These are phyloP conservation scores for Embidobia sp. DNA, from an alignment of 2,888 invertebrate species.

Conservation along the genomic window DNA sequence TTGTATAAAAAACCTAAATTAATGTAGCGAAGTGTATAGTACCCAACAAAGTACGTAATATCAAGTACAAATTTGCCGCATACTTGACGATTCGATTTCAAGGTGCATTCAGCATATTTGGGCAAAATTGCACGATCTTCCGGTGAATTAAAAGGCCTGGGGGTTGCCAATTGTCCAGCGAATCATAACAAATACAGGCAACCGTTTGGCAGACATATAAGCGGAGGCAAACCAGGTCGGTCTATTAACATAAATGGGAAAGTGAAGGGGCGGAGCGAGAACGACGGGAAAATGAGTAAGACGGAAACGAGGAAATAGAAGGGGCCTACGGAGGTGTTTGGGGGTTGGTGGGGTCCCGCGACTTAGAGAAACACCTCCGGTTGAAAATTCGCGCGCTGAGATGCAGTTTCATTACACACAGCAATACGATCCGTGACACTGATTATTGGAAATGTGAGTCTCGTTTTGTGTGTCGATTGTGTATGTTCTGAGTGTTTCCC, in stretches of 20 bases:
- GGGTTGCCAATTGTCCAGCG: constrained; percentile 61
- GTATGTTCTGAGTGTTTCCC: not conserved
- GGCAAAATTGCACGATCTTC: constrained; percentile 42
- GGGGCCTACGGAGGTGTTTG: constrained; percentile 27
- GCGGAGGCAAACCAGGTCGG: constrained; percentile 73
- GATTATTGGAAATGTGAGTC: constrained; percentile 22
- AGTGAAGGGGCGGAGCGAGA: constrained; percentile 65
- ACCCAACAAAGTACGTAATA: too few relatives aligned
- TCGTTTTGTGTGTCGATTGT: not conserved
- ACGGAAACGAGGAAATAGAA: constrained; percentile 63
- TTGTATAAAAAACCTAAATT: too few relatives aligned
- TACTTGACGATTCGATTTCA: constrained; percentile 28
- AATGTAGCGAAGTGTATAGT: too few relatives aligned
- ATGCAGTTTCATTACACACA: constrained; percentile 70
- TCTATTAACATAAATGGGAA: constrained; percentile 72
- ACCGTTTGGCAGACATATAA: constrained; percentile 65
- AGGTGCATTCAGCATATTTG: constrained; percentile 39
- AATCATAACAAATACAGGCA: constrained; percentile 61
- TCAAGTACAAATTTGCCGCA: too few relatives aligned
- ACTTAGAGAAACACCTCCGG: constrained; percentile 55
- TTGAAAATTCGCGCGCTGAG: constrained; percentile 67
- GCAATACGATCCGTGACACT: constrained; percentile 59
- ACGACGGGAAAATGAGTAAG: constrained; percentile 43
- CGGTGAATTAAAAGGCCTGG: constrained; percentile 51
- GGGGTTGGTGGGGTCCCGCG: constrained; percentile 65